Percentiles rank a stretch among this genome's conserved stretches.
phyloP scores from a whole-genome alignment of 2,113 vertebrate species.

The Salvelinus namaycush region DNA sequence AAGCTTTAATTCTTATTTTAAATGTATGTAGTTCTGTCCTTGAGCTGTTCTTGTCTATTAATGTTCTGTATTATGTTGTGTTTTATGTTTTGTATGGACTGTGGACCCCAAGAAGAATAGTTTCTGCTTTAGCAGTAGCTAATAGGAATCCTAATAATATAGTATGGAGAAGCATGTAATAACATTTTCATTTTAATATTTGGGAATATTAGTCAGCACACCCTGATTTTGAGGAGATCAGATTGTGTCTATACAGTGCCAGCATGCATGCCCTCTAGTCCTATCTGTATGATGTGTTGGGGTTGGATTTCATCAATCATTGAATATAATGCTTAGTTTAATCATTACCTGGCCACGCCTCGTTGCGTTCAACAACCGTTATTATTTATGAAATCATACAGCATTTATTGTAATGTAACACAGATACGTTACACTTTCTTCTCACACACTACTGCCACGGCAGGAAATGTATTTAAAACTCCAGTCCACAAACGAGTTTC shows the following conservation, averaged over 20 bases:
- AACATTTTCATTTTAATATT: constrained; percentile 16
- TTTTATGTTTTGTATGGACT: too few species aligned
- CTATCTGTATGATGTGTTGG: constrained; percentile 23
- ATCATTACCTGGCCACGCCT: constrained; percentile 15
- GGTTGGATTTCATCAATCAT: constrained; percentile 46
- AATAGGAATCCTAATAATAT: too few species aligned
- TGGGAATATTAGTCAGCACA: constrained; percentile 34
- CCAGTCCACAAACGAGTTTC: constrained; percentile 10
- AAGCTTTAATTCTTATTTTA: too few species aligned
- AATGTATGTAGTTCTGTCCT: too few species aligned
- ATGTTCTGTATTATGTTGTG: too few species aligned
- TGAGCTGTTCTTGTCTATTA: too few species aligned
- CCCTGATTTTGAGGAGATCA: constrained; percentile 42
- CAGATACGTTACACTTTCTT: constrained; percentile 32
- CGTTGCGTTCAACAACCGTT: constrained; percentile 10
- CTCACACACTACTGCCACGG: constrained; percentile 32
- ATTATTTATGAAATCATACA: constrained; percentile 43
- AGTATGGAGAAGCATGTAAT: too few species aligned
- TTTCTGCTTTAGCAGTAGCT: too few species aligned
- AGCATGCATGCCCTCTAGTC: constrained; percentile 44
- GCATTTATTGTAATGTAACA: constrained; percentile 40
- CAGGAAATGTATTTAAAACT: constrained; percentile 38
- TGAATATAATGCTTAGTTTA: constrained; percentile 32
- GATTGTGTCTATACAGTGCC: constrained; percentile 39
- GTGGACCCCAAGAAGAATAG: too few species aligned